These are phyloP conservation scores for Conus betulinus DNA, from an alignment of 1,140 invertebrate genomes.

Conservation along the genomic window DNA sequence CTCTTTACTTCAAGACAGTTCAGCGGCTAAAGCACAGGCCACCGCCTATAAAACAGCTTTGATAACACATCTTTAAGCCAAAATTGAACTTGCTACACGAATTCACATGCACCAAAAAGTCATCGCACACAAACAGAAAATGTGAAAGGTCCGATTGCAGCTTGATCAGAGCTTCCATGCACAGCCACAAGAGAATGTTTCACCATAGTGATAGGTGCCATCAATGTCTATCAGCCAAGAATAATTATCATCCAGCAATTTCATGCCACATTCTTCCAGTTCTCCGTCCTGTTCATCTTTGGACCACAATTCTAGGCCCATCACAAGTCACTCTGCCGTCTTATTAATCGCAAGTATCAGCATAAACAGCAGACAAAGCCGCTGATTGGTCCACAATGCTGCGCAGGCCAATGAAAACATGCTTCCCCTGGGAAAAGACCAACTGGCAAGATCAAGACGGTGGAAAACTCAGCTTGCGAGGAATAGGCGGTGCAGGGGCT, in stretches of 20 bases:
- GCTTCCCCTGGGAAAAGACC: not conserved
- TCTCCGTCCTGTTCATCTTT: not conserved
- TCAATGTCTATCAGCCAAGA: too few relatives aligned
- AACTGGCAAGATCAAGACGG: slow-evolving; percentile 24
- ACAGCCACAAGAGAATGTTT: not conserved
- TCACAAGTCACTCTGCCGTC: not conserved
- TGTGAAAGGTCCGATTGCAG: not conserved
- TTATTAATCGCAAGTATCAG: not conserved
- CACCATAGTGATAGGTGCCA: too few relatives aligned
- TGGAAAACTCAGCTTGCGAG: slow-evolving; percentile 28
- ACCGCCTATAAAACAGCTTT: not conserved
- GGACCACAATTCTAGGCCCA: not conserved
- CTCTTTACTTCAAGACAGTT: not conserved
- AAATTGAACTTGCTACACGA: not conserved
- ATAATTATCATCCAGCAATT: too few relatives aligned
- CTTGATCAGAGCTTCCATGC: not conserved
- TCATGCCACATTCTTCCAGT: not conserved
- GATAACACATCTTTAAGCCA: not conserved
- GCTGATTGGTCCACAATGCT: not conserved
- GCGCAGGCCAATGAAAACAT: not conserved
- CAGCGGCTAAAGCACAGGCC: not conserved
- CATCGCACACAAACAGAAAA: not conserved
- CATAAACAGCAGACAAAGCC: not conserved
- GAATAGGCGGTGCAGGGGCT: slow-evolving; percentile 34
- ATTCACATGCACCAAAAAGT: not conserved